Conservation (phyloP, 37 sponge, comb jelly and placozoan species). For the Lycopodina hypogea region DNA sequence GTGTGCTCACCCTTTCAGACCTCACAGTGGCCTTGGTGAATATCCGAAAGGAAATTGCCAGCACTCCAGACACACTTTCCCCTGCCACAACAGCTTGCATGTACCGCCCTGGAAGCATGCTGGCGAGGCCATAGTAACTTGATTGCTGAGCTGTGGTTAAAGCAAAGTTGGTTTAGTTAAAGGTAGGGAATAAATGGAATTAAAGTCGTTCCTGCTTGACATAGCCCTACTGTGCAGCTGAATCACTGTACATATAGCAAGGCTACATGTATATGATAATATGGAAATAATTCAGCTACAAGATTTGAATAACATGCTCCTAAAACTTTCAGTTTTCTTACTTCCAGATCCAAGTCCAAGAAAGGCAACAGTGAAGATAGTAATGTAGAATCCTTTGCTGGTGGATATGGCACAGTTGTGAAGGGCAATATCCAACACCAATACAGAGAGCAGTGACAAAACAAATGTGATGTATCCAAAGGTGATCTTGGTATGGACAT, state of each 20-base stretch:
- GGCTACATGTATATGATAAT: neutral
- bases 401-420: slow-evolving; percentile 43
- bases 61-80: slow-evolving; percentile 78
- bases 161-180: slow-evolving; percentile 60
- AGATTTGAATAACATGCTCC: neutral
- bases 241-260: neutral
- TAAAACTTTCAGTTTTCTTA: no score
- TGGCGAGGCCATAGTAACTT: slow-evolving; percentile 84
- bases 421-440: slow-evolving; percentile 65
- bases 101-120: slow-evolving; percentile 78
- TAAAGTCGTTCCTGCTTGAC: no score
- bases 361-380: slow-evolving; percentile 39
- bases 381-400: slow-evolving; percentile 42
- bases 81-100: slow-evolving; percentile 83
- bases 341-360: slow-evolving; percentile 64
- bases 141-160: slow-evolving; percentile 79
- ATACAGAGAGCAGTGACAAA: slow-evolving; percentile 58
- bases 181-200: neutral
- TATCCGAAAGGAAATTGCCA: slow-evolving; percentile 63
- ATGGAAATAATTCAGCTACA: no score
- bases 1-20: slow-evolving; percentile 49
- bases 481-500: slow-evolving; percentile 55
- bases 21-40: slow-evolving; percentile 64
- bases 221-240: neutral
- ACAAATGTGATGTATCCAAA: slow-evolving; percentile 73